These are phyloP conservation scores for Ophion slaviceki DNA, from an alignment of 2,888 invertebrate species.

Conservation along the genomic window DNA sequence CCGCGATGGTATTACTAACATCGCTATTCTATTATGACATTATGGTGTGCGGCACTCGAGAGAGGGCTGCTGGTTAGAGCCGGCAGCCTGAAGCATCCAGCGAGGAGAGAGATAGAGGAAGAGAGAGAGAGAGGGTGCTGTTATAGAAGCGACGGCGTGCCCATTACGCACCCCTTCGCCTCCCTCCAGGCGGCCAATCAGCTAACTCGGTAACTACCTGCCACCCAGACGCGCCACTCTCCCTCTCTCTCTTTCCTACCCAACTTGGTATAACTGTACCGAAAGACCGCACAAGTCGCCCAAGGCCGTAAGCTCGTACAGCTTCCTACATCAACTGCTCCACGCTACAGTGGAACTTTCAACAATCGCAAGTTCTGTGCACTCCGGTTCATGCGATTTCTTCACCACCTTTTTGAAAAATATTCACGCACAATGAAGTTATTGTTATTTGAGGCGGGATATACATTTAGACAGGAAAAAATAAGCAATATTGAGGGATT, in stretches of 20 bases:
- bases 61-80: conserved; percentile 53
- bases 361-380: conserved; percentile 11
- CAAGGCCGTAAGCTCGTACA: conserved; percentile 57
- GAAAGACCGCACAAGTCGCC: conserved; percentile 62
- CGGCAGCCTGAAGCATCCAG: conserved; percentile 61
- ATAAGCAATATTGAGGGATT: no score
- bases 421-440: neutral
- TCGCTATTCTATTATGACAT: conserved; percentile 83
- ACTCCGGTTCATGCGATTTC: neutral
- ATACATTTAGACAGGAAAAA: no score
- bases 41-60: conserved; percentile 73
- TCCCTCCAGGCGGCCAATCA: conserved; percentile 82
- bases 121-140: conserved; percentile 41
- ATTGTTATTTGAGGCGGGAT: neutral
- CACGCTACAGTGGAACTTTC: conserved; percentile 39
- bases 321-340: conserved; percentile 22
- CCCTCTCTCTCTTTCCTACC: conserved; percentile 39
- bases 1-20: conserved; percentile 82
- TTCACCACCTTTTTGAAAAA: neutral
- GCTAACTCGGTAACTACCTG: conserved; percentile 81
- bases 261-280: conserved; percentile 36
- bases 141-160: conserved; percentile 62
- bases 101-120: conserved; percentile 25
- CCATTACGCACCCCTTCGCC: conserved; percentile 71
- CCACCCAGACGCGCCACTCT: conserved; percentile 74